phyloP scores from a whole-genome alignment of 2,888 invertebrate species.

The Tiphia femorata region DNA sequence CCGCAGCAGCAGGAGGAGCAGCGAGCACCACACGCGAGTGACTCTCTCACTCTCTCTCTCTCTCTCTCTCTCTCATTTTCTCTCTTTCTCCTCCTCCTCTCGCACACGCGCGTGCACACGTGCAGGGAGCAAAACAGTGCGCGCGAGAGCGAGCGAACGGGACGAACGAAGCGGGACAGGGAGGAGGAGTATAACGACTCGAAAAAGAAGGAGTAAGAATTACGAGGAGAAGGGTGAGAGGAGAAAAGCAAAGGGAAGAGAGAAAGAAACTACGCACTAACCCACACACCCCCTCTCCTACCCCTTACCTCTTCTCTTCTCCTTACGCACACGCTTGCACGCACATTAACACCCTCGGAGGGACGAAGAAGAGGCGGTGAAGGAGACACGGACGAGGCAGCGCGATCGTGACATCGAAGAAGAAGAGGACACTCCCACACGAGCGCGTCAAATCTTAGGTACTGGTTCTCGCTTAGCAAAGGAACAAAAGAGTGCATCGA shows the following conservation, averaged over 20 bases:
- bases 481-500: conserved; percentile 35
- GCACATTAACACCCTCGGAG: conserved; percentile 46
- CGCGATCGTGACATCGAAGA: too few relatives aligned
- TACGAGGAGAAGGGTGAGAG: background rate
- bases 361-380: conserved; percentile 18
- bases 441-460: conserved; percentile 31
- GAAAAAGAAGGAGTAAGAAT: background rate
- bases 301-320: too few relatives aligned
- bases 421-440: background rate
- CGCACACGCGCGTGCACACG: conserved; percentile 10
- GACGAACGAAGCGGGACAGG: conserved; percentile 22
- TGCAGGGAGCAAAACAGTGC: conserved; percentile 49
- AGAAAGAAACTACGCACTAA: conserved; percentile 22
- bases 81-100: too few relatives aligned
- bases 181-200: conserved; percentile 2
- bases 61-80: too few relatives aligned
- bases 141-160: conserved; percentile 16
- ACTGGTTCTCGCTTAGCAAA: too few relatives aligned
- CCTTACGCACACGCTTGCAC: conserved; percentile 50
- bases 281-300: too few relatives aligned
- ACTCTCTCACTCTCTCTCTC: too few relatives aligned
- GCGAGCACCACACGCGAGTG: too few relatives aligned
- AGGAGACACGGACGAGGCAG: too few relatives aligned
- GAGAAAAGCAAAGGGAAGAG: conserved; percentile 4
- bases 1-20: too few relatives aligned